phyloP scores from a whole-genome alignment of 2,113 vertebrate genomes.

The Cottus gobio region DNA sequence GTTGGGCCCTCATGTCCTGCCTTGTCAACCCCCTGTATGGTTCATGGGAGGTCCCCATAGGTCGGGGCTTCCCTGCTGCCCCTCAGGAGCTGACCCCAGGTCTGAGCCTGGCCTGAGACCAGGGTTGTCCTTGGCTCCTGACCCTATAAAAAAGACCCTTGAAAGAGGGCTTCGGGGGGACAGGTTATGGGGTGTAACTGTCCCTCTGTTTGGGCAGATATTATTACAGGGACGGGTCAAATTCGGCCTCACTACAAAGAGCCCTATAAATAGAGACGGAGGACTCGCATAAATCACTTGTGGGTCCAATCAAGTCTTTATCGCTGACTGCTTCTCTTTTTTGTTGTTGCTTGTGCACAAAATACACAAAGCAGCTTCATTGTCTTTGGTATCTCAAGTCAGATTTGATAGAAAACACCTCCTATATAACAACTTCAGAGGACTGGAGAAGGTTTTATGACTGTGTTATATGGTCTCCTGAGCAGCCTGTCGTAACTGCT shows the following conservation, averaged over 20 bases:
- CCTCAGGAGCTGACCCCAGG: conserved; percentile 69
- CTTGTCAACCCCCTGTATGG: conserved; percentile 60
- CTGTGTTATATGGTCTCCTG: conserved; percentile 49
- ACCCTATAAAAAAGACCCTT: conserved; percentile 74
- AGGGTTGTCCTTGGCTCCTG: conserved; percentile 66
- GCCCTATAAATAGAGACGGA: conserved; percentile 59
- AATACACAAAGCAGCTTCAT: background rate
- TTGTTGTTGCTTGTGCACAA: background rate
- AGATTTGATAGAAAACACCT: conserved; percentile 30
- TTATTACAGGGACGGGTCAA: conserved; percentile 76
- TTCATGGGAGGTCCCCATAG: conserved; percentile 66
- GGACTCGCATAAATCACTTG: conserved; percentile 58
- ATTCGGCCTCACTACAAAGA: conserved; percentile 69
- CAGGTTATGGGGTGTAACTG: conserved; percentile 69
- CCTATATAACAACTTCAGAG: conserved; percentile 17
- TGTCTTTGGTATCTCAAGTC: background rate
- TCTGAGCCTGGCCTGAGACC: conserved; percentile 49
- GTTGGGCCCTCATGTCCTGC: conserved; percentile 67
- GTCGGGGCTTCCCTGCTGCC: conserved; percentile 47
- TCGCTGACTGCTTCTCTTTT: conserved; percentile 1
- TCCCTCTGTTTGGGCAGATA: conserved; percentile 69
- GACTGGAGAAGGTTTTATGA: conserved; percentile 38
- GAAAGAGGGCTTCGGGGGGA: conserved; percentile 47
- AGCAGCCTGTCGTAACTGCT: conserved; percentile 55
- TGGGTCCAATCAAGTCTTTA: conserved; percentile 29